A percentile compares a stretch with the other conserved stretches of the same genome.
These are phyloP conservation scores for Mizuhopecten yessoensis DNA, from an alignment of 1,140 invertebrate genomes.

Conservation along the genomic window DNA sequence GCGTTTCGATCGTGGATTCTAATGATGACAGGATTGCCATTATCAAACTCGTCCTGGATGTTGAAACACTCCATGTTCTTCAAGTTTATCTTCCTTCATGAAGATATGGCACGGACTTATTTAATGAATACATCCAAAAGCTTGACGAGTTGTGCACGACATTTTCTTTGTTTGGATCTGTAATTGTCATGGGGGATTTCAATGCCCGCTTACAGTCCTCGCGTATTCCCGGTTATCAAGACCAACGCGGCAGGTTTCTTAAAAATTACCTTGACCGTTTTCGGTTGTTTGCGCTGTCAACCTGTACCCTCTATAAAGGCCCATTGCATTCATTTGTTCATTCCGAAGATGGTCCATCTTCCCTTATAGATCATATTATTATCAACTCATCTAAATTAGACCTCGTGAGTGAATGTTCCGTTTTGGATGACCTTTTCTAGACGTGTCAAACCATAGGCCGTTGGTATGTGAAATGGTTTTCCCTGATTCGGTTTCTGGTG, in stretches of 20 bases:
- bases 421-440: neutral
- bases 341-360: neutral
- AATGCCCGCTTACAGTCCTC: neutral
- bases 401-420: neutral
- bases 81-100: neutral
- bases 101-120: neutral
- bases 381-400: neutral
- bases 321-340: neutral
- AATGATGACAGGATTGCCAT: neutral
- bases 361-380: neutral
- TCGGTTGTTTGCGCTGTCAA: no score
- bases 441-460: neutral
- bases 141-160: neutral
- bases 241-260: neutral
- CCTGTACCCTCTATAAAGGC: neutral
- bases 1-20: no score
- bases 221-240: neutral
- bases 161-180: neutral
- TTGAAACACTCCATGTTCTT: neutral
- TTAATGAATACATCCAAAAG: neutral
- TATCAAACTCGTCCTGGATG: neutral
- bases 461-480: neutral
- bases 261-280: neutral
- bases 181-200: neutral
- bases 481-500: neutral